phyloP scores from a whole-genome alignment of 2,888 invertebrate genomes.

The Odontomyia ornata region DNA sequence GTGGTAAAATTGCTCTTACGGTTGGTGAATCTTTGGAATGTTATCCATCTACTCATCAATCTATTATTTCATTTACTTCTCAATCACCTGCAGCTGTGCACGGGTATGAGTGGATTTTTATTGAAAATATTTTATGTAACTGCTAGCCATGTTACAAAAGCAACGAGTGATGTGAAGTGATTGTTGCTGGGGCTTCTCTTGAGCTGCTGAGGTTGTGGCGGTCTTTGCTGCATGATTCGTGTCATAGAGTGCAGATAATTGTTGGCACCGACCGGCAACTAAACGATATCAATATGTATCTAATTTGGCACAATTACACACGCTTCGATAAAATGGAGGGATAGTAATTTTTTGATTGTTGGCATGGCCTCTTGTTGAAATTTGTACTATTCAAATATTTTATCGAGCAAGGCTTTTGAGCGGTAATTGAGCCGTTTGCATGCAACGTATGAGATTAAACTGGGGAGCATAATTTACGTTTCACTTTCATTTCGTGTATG shows the following conservation, averaged over 20 bases:
- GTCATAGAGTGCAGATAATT: conserved; percentile 33
- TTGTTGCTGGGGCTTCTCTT: background rate
- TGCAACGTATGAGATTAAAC: background rate
- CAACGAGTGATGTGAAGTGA: background rate
- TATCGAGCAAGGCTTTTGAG: conserved; percentile 10
- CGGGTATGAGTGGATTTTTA: background rate
- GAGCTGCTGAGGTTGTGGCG: background rate
- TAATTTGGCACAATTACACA: conserved; percentile 27
- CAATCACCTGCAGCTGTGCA: conserved; percentile 1
- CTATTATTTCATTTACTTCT: background rate
- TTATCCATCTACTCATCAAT: background rate
- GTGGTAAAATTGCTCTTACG: background rate
- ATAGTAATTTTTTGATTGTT: conserved; percentile 7
- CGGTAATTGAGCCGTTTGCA: conserved; percentile 32
- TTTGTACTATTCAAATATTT: background rate
- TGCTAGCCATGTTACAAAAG: background rate
- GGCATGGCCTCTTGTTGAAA: background rate
- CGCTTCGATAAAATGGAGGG: background rate
- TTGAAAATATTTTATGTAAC: conserved; percentile 2
- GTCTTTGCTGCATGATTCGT: conserved; percentile 8
- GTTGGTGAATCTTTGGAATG: conserved; percentile 28
- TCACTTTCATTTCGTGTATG: conserved; percentile 11
- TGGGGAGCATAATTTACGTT: background rate
- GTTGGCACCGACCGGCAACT: background rate
- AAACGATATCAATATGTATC: background rate